Evolutionary conservation across 2,797 vertebrate species (phyloP), one percentile per base, ranked within the genome.

Genomic region (Typhlichthys eigenmanni): DNA sequence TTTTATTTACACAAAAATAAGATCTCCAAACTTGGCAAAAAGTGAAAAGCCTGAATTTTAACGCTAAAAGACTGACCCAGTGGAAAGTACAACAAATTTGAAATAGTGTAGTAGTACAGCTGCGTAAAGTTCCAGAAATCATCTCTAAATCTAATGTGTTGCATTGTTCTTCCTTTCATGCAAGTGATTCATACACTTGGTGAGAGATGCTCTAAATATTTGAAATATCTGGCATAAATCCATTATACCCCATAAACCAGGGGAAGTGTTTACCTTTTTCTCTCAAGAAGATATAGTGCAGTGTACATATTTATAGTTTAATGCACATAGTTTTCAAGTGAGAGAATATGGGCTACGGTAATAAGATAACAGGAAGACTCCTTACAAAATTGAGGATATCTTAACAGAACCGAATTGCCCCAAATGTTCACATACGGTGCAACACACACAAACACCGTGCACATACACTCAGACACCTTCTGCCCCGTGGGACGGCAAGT

Each of bases 401-500:
- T 55, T 45, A 63, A 73, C 74, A 43, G 60, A 67, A 70, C 45
- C 38, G 24, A 46, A 54, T 38, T 47, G 49, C 29, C 24, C 5
- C 12, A 29, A 29, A 29, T 29, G 24, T 29, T 29, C 24, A 4
- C 24, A 29, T 1, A 29, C 24, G 19, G 19, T 24, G 19, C 3
- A 4, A 29, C 4, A 29, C 19, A 32, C 53, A 55, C 29, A n/a
- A 6, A 38, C 19, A 55, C 29, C 32, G 14, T 10, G 51, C 56
- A 62, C 60, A 71, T 17, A 71, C 74, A 59, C 38, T 67, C 68
- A 79, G 57, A 75, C 54, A 43, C 38, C 9, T 43, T 43, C 38
- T 54, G 45, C 60, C 60, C 76, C 66, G 71, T 68, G 62, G 69
- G 80, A 83, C 68, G 68, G 68, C 24, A 49, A 52, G 5, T 34